Base-by-base conservation (phyloP, 1,140 invertebrate species). In the Sitodiplosis mosellana region DNA sequence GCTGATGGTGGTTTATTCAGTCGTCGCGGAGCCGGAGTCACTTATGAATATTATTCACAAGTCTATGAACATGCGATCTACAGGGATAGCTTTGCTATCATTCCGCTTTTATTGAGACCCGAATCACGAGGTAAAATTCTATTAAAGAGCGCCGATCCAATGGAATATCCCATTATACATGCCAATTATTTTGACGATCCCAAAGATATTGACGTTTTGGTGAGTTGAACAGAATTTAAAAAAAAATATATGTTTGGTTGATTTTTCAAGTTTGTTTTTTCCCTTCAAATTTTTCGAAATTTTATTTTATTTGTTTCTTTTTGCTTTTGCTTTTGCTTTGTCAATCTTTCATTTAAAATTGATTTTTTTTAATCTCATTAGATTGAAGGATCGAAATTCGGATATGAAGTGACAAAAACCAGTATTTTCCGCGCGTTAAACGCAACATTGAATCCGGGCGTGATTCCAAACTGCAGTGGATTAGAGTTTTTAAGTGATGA, bases 131-230 rank as follows among this genome's bases (percentile, higher is more conserved):
- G 87, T 7, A 71, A 68, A 40, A 62, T 91, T 1, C 68, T 74
- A 48, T 56, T 91, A 1, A 63, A 58, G 37, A 76, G 75, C n/a
- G 60, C 63, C 0, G 71, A 90, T 59, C 80, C 86, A 0, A 61
- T 67, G 17, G 68, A 76, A 0, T 72, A 81, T 54, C 89, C 90
- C 0, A 59, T 75, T 6, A 87, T 94, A 33, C 78, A 82, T 59
- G 81, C 88, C 1, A 85, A 85, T 56, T 91, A 89, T 59, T 80
- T 81, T 42, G 61, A 72, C 0, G 66, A 85, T 63, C 74, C 75
- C 0, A 59, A 73, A 10, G 84, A 87, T 55, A 60, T 85, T 11
- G 71, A 76, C 54, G 63, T 77, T 40, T 60, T 87, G 61, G 76
- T 85, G 61, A 66, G 66, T 56, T 2, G 45, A 46, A n/a, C n/a